A percentile compares a stretch with the other conserved stretches of the same genome.
Evolutionary conservation across 2,113 vertebrate species (phyloP).

Genomic region (Nothobranchius furzeri): DNA sequence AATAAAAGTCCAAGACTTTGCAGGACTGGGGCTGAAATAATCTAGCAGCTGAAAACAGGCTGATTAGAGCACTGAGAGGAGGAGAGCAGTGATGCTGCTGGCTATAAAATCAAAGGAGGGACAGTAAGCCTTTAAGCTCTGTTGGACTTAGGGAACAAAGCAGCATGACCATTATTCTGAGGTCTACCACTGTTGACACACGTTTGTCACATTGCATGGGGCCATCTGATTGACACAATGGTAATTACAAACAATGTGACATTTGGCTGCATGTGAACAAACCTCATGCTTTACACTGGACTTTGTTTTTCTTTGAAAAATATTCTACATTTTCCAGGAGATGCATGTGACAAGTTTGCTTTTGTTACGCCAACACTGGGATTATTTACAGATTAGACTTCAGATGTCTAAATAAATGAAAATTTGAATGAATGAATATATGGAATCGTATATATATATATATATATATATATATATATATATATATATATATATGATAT

Average conservation of each 20-base stretch:
- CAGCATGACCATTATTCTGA: background rate
- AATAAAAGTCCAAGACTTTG: background rate
- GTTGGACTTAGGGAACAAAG: background rate
- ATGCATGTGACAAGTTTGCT: background rate
- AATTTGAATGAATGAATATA: no score
- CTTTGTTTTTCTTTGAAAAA: background rate
- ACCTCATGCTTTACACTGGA: background rate
- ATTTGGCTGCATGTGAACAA: background rate
- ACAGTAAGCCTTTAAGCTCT: background rate
- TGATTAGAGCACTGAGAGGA: conserved; percentile 19
- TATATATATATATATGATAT: no score
- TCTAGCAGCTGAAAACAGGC: conserved; percentile 14
- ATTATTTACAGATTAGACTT: background rate
- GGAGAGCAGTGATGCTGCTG: conserved; percentile 7
- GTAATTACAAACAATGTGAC: background rate
- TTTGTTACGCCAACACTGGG: conserved; percentile 1
- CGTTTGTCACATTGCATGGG: background rate
- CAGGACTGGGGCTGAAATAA: conserved; percentile 1
- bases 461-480: no score
- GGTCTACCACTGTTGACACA: background rate
- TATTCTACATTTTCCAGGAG: no score
- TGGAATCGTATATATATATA: no score
- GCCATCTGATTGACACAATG: background rate
- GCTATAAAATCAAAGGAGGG: conserved; percentile 9
- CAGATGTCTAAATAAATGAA: background rate